Percentiles rank a stretch among this genome's conserved stretches.
phyloP scores from a whole-genome alignment of 2,888 invertebrate species.

The Pinctada fucata region DNA sequence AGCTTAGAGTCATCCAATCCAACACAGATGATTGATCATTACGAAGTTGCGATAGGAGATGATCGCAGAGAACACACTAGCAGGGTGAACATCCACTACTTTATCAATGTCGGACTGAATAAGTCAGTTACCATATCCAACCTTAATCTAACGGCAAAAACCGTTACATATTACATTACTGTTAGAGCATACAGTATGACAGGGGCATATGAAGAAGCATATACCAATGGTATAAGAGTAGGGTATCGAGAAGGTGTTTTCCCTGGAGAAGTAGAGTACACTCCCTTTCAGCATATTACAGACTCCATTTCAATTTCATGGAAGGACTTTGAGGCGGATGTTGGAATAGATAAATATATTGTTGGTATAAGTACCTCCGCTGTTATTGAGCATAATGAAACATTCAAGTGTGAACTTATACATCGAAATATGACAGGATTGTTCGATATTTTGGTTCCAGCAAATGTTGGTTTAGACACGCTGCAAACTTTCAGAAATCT shows the following conservation, averaged over 20 bases:
- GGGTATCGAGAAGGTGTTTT: constrained; percentile 28
- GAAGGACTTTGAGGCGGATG: constrained; percentile 41
- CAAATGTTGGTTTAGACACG: constrained; percentile 17
- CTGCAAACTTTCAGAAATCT: constrained; percentile 18
- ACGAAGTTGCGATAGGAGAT: constrained; percentile 41
- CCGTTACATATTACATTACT: constrained; percentile 45
- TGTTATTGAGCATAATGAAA: constrained; percentile 7
- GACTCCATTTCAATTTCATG: constrained; percentile 31
- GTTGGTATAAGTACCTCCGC: constrained; percentile 30
- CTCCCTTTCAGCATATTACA: constrained; percentile 13
- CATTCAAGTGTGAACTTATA: constrained; percentile 13
- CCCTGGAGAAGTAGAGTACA: constrained; percentile 24
- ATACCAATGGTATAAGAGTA: constrained; percentile 46
- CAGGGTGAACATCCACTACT: constrained; percentile 38
- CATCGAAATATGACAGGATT: not conserved
- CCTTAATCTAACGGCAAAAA: constrained; percentile 39
- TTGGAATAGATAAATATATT: constrained; percentile 32
- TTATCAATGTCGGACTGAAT: constrained; percentile 36
- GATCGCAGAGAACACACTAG: constrained; percentile 24
- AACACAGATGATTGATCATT: constrained; percentile 37
- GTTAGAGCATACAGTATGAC: constrained; percentile 48
- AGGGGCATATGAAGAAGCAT: constrained; percentile 43
- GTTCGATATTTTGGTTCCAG: constrained; percentile 14
- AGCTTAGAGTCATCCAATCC: constrained; percentile 23
- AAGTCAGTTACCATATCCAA: constrained; percentile 32